Base-by-base conservation (phyloP, 2,113 vertebrate genomes). In the Nibea coibor region DNA sequence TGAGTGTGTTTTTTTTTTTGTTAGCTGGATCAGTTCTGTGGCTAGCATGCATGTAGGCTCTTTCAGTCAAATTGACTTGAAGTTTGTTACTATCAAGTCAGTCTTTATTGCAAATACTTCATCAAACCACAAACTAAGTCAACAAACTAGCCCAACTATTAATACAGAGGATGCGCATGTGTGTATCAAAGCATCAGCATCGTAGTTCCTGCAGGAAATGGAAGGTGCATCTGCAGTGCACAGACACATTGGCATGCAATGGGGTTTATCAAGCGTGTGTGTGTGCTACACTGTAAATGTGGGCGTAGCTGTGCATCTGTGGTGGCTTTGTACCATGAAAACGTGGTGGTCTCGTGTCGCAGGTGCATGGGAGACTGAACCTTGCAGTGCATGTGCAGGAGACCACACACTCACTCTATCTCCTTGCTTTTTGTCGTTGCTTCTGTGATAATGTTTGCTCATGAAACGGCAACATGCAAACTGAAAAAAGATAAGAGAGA, bases 201-300 rank as follows among this genome's bases (percentile, higher is more conserved):
- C 14, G 17, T 19, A 67, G 79, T 74, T 87, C 31, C 80, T 83
- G 84, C 88, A 89, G 87, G 89, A 91, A 89, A 77, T 85, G 50
- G 77, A 85, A 75, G 43, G 15, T 83, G 79, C 84, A 63, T 81
- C 66, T 91, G 91, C 85, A 90, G 75, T 73, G 65, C 81, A 71
- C 69, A 26, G 24, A 58, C 11, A 22, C n/a, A 58, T 22, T 28
- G 43, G 20, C 48, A 65, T 15, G 22, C 61, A 19, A 5, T 12
- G 39, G 31, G 39, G 7, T 67, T 31, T 56, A 51, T 65, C 50
- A 51, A 15, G 59, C 24, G 12, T 4, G 22, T 39, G 14, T 53
- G 28, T 64, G 39, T 51, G 48, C 28, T 24, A 8, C 12, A 7
- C 14, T 68, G 7, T 39, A 3, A 12, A 4, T 28, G n/a, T 51